Evolutionary conservation across 2,113 vertebrate genomes (phyloP).

Genomic region (Menura novaehollandiae): DNA sequence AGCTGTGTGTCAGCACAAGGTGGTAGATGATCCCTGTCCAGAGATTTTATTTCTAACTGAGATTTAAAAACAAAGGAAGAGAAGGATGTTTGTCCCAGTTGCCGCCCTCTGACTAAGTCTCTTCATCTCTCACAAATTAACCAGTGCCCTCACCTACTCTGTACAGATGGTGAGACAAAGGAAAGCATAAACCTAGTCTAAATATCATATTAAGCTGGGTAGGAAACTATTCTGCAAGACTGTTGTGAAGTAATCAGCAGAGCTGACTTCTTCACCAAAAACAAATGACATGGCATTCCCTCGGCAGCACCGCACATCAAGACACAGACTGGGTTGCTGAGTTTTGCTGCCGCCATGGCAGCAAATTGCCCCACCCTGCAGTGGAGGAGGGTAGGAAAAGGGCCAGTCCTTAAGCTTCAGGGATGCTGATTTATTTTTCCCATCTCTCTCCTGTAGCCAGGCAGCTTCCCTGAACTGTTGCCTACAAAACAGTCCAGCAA

Average conservation of each 20-base stretch:
- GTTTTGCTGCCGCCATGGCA: neutral
- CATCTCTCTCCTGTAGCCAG: neutral
- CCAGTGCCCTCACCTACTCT: accelerated
- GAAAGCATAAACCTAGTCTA: neutral
- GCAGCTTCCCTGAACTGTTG: neutral
- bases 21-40: neutral
- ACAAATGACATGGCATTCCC: accelerated
- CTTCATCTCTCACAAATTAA: neutral
- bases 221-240: neutral
- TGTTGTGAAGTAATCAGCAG: neutral
- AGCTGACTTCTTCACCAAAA: neutral
- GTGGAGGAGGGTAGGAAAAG: neutral
- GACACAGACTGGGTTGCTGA: neutral
- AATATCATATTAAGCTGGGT: neutral
- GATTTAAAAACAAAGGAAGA: neutral
- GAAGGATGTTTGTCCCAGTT: neutral
- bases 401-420: neutral
- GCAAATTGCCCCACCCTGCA: neutral
- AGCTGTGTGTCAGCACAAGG: neutral
- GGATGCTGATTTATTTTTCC: neutral
- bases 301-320: accelerated
- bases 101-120: neutral
- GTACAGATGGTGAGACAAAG: neutral
- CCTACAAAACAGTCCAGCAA: neutral
- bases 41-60: neutral